Percentiles rank a stretch among this genome's conserved stretches.
These are phyloP conservation scores for Platyura marginata DNA, from an alignment of 1,140 invertebrate species.

Conservation along the genomic window DNA sequence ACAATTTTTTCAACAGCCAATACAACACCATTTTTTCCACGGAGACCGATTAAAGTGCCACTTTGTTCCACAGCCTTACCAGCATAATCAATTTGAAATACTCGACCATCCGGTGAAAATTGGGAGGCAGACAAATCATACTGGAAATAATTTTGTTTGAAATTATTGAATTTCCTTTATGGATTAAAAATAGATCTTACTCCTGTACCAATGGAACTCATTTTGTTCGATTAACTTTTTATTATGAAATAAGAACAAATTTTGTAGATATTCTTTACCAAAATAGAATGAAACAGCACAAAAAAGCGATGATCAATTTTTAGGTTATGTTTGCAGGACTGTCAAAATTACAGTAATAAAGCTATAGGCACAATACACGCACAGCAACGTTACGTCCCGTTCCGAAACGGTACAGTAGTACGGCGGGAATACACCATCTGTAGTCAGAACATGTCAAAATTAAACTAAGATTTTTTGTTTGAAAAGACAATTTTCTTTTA, in stretches of 20 bases:
- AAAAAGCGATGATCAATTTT: too few relatives aligned
- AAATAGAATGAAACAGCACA: neutral
- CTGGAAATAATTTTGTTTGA: constrained; percentile 33
- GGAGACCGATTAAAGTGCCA: constrained; percentile 85
- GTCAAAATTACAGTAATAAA: too few relatives aligned
- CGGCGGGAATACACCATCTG: too few relatives aligned
- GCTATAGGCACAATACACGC: too few relatives aligned
- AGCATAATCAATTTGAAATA: constrained; percentile 99
- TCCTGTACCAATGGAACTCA: constrained; percentile 93
- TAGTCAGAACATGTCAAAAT: too few relatives aligned
- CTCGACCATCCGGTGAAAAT: constrained; percentile 96
- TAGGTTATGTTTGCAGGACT: neutral
- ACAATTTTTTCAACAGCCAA: constrained; percentile 96
- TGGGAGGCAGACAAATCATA: constrained; percentile 99
- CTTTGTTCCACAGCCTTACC: constrained; percentile 98
- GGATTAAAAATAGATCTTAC: constrained; percentile 37
- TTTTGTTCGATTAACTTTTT: constrained; percentile 23
- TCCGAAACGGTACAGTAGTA: too few relatives aligned
- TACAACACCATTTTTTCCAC: constrained; percentile 92
- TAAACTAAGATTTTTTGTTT: too few relatives aligned
- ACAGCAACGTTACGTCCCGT: too few relatives aligned
- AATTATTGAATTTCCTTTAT: constrained; percentile 5
- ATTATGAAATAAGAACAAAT: too few relatives aligned
- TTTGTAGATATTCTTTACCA: too few relatives aligned
- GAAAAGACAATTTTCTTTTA: too few relatives aligned